phyloP scores from a whole-genome alignment of 1,140 invertebrate genomes.

The Hylaeus anthracinus region DNA sequence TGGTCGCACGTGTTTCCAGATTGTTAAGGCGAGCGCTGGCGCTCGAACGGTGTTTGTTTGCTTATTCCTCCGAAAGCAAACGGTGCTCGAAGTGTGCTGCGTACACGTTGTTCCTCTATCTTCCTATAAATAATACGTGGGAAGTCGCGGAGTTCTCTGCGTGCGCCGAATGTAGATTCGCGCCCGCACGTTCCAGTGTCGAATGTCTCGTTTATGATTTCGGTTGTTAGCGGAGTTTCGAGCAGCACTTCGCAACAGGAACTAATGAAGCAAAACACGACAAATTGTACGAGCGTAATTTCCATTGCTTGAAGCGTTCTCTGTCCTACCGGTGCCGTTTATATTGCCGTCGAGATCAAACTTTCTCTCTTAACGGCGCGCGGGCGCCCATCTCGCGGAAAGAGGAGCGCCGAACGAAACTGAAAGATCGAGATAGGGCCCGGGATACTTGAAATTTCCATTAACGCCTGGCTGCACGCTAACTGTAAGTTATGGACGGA shows the following conservation, averaged over 20 bases:
- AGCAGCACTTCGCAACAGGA: neutral
- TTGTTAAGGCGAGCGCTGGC: slow-evolving; percentile 49
- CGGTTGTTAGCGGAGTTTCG: slow-evolving; percentile 6
- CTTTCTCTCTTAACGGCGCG: slow-evolving; percentile 26
- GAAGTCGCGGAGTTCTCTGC: slow-evolving; percentile 1
- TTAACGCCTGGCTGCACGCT: slow-evolving; percentile 55
- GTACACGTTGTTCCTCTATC: slow-evolving; percentile 48
- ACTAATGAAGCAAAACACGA: slow-evolving; percentile 19
- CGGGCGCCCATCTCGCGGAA: neutral
- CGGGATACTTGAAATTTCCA: slow-evolving; percentile 61
- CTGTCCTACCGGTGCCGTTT: neutral
- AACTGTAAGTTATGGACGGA: slow-evolving; percentile 60
- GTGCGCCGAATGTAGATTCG: slow-evolving; percentile 17
- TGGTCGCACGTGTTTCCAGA: slow-evolving; percentile 44
- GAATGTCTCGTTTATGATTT: slow-evolving; percentile 17
- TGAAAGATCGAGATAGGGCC: slow-evolving; percentile 44
- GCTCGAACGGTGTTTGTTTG: slow-evolving; percentile 53
- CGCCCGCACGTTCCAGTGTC: neutral
- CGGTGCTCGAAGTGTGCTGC: slow-evolving; percentile 46
- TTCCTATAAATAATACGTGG: slow-evolving; percentile 48
- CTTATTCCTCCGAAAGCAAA: slow-evolving; percentile 55
- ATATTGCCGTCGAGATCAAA: neutral
- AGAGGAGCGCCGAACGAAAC: slow-evolving; percentile 8
- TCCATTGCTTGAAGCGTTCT: neutral
- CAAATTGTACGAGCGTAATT: slow-evolving; percentile 17